Conservation (phyloP, 2,797 vertebrate genomes). For the Clarias pachynema region DNA sequence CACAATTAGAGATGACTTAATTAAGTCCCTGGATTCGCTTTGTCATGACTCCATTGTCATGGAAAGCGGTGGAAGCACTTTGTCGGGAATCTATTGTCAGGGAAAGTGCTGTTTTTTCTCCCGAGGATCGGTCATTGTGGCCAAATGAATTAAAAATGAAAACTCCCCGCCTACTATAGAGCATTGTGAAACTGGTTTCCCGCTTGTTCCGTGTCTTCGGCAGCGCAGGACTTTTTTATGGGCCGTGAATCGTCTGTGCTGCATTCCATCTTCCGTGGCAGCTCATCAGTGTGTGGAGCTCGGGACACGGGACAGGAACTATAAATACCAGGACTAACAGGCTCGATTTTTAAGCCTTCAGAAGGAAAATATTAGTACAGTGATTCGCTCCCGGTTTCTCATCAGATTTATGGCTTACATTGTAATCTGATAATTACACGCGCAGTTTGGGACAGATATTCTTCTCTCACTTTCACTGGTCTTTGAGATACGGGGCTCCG, state of each 20-base stretch:
- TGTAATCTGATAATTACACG: slow-evolving; percentile 23
- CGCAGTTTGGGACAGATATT: slow-evolving; percentile 6
- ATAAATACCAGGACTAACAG: slow-evolving; percentile 40
- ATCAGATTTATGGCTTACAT: slow-evolving; percentile 28
- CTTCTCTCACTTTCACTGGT: slow-evolving; percentile 31
- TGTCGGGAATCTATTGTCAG: slow-evolving; percentile 28
- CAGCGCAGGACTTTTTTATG: slow-evolving; percentile 43
- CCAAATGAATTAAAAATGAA: slow-evolving; percentile 53
- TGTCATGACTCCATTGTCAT: slow-evolving; percentile 22
- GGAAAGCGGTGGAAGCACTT: slow-evolving; percentile 4
- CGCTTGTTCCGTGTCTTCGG: slow-evolving; percentile 46
- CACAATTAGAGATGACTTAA: slow-evolving; percentile 22
- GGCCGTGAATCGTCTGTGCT: slow-evolving; percentile 43
- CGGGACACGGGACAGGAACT: slow-evolving; percentile 20
- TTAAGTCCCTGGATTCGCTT: not conserved
- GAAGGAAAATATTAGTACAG: slow-evolving; percentile 32
- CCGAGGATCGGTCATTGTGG: slow-evolving; percentile 52
- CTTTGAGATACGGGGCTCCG: slow-evolving; percentile 42
- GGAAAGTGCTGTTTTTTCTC: slow-evolving; percentile 36
- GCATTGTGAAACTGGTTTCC: slow-evolving; percentile 56
- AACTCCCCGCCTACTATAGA: slow-evolving; percentile 55
- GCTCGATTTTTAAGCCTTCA: slow-evolving; percentile 10
- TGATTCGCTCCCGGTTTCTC: slow-evolving; percentile 7
- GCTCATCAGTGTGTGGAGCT: slow-evolving; percentile 38
- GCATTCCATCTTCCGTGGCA: slow-evolving; percentile 50